Conservation (phyloP, 2,888 invertebrate genomes). For the Clanis bilineata region DNA sequence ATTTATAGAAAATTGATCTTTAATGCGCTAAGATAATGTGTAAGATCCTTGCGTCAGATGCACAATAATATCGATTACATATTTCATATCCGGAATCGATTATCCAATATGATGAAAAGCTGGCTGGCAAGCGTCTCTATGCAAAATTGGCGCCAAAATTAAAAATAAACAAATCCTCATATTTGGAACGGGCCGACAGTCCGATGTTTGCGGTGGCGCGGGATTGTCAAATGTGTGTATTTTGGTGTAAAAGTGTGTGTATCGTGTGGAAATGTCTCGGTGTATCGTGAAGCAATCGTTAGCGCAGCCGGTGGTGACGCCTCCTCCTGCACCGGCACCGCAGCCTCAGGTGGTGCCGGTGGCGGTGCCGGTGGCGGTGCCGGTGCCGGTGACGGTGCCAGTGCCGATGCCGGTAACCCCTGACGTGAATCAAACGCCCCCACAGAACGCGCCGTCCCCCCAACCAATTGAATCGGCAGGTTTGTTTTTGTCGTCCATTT, state of each 20-base stretch:
- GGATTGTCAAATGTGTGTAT: constrained; percentile 54
- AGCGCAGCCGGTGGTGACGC: constrained; percentile 53
- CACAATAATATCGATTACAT: not conserved
- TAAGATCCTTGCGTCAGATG: no score
- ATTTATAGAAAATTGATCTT: no score
- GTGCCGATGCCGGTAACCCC: constrained; percentile 39
- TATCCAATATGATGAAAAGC: constrained; percentile 45
- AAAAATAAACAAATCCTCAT: constrained; percentile 80
- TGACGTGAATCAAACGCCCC: constrained; percentile 37
- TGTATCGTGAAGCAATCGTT: constrained; percentile 77
- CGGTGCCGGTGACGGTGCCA: not conserved
- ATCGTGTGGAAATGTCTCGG: constrained; percentile 62
- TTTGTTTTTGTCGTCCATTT: constrained; percentile 30
- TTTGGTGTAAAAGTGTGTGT: not conserved
- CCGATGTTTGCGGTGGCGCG: constrained; percentile 69
- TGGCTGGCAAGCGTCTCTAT: constrained; percentile 59
- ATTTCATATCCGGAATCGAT: constrained; percentile 18
- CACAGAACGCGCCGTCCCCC: constrained; percentile 25
- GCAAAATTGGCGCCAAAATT: constrained; percentile 76
- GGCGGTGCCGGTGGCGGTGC: constrained; percentile 53
- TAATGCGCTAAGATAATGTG: no score
- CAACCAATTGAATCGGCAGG: constrained; percentile 53
- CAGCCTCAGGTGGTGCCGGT: constrained; percentile 25
- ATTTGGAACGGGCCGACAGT: constrained; percentile 77
- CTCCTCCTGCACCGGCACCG: not conserved